These are phyloP conservation scores for Sialia sialis DNA, from an alignment of 2,113 vertebrate genomes.

Conservation along the genomic window DNA sequence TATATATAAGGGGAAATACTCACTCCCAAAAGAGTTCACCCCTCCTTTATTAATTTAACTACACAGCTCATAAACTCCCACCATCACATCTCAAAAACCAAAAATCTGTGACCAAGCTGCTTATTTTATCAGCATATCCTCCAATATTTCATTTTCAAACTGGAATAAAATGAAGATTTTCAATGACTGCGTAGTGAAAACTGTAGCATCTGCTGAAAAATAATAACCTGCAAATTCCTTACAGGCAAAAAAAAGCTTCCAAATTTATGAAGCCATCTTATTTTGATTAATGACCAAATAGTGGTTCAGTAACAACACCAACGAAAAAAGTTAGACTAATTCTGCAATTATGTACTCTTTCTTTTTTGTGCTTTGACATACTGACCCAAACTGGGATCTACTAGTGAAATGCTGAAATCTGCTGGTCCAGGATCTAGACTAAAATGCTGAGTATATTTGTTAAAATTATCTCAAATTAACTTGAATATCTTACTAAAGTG, in stretches of 20 bases:
- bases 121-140: background rate
- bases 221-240: background rate
- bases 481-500: background rate
- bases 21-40: background rate
- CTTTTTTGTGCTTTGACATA: background rate
- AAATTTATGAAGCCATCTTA: background rate
- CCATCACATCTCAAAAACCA: background rate
- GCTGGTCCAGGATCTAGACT: background rate
- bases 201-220: background rate
- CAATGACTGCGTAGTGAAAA: background rate
- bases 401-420: background rate
- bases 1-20: background rate
- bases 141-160: background rate
- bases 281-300: background rate
- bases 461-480: background rate
- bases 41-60: background rate
- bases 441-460: background rate
- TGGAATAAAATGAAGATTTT: background rate
- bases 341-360: background rate
- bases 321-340: background rate
- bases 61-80: background rate
- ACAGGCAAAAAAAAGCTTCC: background rate
- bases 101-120: background rate
- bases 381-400: background rate
- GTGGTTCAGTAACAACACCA: background rate